Base-by-base conservation (phyloP, 2,113 vertebrate genomes). In the Carassius auratus region DNA sequence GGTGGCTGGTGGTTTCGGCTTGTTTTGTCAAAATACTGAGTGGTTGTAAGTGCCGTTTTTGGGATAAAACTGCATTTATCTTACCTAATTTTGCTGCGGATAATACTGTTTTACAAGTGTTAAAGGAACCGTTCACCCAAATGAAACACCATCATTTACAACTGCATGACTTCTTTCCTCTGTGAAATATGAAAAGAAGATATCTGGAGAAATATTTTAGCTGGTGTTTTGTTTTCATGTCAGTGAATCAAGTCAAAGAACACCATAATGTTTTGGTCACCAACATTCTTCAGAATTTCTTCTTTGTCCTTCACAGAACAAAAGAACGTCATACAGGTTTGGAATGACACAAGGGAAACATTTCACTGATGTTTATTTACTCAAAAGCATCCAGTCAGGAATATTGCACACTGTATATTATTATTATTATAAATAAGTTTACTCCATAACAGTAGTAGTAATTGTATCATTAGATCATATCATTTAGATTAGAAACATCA, bases 1-100 rank as follows among this genome's bases (percentile, higher is more conserved):
- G 86, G 88, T 88, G 88, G 73, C 52, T 0, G 83, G 83, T 68
- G 84, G 87, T 81, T 66, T 79, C 19, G 48, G n/a, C 69, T 75
- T 68, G 71, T 42, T 71, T 33, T 82, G 79, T 55, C 64, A 68
- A 79, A 79, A 79, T 62, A n/a, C 52, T 30, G 19, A 76, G 69
- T 76, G 82, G 66, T n/a, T 52, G n/a, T 5, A 73, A 73, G 10
- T 73, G 33, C 33, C 13, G n/a, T 8, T 13, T 52, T 23, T 23
- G 59, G 42, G 48, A 33, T 36, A 19, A 81, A 79, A 79, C 23
- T 38, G 57, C 33, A 42, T 61, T 61, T 80, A 15, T 55, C 52
- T 26, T 26, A 30, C 15, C 42, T 66, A 15, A 23, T 61, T 64
- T 81, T 81, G 42, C 57, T 57, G 30, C 52, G 57, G 52, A 23